A percentile compares a stretch with the other conserved stretches of the same genome.
Evolutionary conservation across 2,113 vertebrate species (phyloP).

Genomic region (Eclectus roratus): DNA sequence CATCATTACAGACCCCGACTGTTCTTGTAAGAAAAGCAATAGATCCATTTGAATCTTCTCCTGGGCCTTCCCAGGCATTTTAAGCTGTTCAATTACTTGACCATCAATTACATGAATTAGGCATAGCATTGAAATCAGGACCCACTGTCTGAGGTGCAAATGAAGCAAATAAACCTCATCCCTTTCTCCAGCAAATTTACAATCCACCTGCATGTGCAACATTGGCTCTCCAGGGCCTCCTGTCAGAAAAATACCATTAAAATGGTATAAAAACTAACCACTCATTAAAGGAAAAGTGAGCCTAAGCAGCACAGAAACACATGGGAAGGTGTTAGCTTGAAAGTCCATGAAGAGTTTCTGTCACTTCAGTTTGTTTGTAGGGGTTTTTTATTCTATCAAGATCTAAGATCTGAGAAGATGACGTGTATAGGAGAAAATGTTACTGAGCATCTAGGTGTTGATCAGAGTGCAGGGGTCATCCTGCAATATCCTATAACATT

Average conservation of each 20-base stretch:
- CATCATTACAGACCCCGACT: constrained; percentile 15
- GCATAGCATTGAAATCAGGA: not conserved
- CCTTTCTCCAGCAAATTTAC: not conserved
- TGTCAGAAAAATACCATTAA: not conserved
- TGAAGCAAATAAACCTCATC: constrained; percentile 18
- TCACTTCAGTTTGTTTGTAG: not conserved
- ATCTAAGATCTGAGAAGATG: not conserved
- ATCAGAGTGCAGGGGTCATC: not conserved
- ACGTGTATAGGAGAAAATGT: not conserved
- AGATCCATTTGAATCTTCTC: constrained; percentile 25
- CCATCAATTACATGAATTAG: constrained; percentile 35
- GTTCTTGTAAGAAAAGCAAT: not conserved
- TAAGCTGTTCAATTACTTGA: constrained; percentile 21
- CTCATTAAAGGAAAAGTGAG: not conserved
- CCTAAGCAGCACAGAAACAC: not conserved
- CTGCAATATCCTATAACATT: not conserved
- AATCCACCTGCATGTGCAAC: not conserved
- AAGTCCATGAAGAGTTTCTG: not conserved
- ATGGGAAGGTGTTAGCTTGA: not conserved
- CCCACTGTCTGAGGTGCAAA: constrained; percentile 54
- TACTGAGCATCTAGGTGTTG: not conserved
- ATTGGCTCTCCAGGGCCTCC: not conserved
- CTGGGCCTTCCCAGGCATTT: constrained; percentile 12
- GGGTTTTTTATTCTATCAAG: not conserved
- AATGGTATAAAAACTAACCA: not conserved